Conservation (phyloP, 30 jellyfish, hydroid and myxozoan species). For the Hydractinia echinata region DNA sequence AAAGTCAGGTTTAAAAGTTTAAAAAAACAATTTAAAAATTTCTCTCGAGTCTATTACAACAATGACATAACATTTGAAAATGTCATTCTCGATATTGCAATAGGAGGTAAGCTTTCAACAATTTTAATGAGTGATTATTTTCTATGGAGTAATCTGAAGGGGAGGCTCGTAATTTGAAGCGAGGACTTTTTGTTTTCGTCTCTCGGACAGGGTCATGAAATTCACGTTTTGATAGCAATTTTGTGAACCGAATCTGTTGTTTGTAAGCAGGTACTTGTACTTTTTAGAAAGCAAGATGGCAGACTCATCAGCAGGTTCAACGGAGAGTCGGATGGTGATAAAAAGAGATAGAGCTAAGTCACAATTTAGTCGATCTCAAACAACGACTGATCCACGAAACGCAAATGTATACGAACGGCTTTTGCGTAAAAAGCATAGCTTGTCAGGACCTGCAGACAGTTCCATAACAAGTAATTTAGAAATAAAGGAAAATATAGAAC, state of each 20-base stretch:
- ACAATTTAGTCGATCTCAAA: background rate
- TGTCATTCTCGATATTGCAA: no score
- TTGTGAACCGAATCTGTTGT: background rate
- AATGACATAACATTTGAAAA: no score
- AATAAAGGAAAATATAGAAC: background rate
- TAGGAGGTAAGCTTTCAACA: no score
- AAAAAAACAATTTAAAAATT: no score
- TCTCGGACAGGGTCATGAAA: no score
- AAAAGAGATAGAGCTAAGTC: background rate
- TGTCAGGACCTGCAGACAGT: background rate
- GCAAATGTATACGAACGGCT: conserved; percentile 14
- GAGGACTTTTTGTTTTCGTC: no score
- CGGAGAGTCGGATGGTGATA: conserved; percentile 13
- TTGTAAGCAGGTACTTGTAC: background rate
- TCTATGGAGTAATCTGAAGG: no score
- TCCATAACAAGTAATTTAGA: background rate
- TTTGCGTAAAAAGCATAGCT: conserved; percentile 7
- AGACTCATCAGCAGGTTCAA: background rate
- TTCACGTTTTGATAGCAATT: no score
- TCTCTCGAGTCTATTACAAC: no score
- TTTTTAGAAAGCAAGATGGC: conserved; percentile 7
- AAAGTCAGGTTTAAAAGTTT: no score
- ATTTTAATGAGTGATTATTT: no score
- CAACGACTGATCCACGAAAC: conserved; percentile 17
- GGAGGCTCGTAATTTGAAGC: no score